Base-by-base conservation (phyloP, 2,888 invertebrate species). In the Drosophila paracracens region DNA sequence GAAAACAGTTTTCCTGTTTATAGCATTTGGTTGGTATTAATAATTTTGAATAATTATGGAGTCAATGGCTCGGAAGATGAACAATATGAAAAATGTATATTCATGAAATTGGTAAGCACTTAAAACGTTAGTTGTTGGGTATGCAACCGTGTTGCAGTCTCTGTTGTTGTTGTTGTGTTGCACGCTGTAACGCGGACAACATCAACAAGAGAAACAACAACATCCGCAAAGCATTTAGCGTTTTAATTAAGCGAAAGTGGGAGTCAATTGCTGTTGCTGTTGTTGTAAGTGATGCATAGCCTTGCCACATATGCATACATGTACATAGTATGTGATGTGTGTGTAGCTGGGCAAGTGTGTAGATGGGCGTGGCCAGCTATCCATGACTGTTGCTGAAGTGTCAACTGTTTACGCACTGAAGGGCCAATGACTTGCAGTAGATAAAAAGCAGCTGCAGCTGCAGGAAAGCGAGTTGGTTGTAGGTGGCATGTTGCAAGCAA, bases 181-280 rank as follows among this genome's bases (percentile, higher is more conserved):
- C 66, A 67, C 36, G 54, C 67, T 18, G n/a, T 67, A 66, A 11
- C 40, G 51, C 21, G 16, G 31, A 18, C 50, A 59, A 33, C 35
- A 46, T 18, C 46, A 65, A 38, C 27, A 68, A 53, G 53, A 60
- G 57, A 48, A 68, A 70, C 31, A 72, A 64, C 71, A 77, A 78
- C 80, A 84, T 75, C 73, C 79, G 83, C 79, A 40, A 63, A 72
- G 70, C 74, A 79, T 86, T 88, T 86, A 90, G 90, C 73, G 76
- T 68, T 81, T 90, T 85, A 86, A 86, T 86, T 90, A 90, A 83
- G 79, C 90, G 71, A 76, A 82, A 85, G 73, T 83, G 89, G 70
- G 79, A 76, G 66, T 74, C 70, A 68, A 62, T 65, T 66, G 67
- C 68, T 68, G 74, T 54, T 50, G 43, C 16, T 25, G 25, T 25